Evolutionary conservation across 2,888 invertebrate species (phyloP).

Genomic region (Metalampra italica): DNA sequence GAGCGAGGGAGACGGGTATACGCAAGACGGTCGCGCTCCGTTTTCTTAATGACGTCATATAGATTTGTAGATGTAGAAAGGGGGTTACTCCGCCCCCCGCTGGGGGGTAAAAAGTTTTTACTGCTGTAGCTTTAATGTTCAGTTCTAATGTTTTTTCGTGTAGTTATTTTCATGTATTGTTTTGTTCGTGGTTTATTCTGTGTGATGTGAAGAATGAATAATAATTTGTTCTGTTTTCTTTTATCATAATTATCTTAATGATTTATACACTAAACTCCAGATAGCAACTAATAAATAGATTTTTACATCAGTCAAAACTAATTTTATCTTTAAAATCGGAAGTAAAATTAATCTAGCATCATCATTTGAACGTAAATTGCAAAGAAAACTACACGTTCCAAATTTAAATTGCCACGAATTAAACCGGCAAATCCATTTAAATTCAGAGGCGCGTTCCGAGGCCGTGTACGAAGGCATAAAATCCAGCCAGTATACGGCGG

Average conservation of each 20-base stretch:
- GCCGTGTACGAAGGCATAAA: constrained; percentile 31
- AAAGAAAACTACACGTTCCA: constrained; percentile 47
- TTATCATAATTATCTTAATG: too few relatives aligned
- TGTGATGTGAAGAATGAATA: not conserved
- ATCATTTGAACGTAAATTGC: not conserved
- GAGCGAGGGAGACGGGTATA: constrained; percentile 53
- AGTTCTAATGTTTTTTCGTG: constrained; percentile 36
- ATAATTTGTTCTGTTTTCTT: too few relatives aligned
- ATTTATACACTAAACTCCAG: too few relatives aligned
- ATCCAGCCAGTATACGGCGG: constrained; percentile 54
- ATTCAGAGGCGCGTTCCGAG: constrained; percentile 50
- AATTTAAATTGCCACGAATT: constrained; percentile 41
- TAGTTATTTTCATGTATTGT: not conserved
- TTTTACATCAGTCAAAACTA: too few relatives aligned
- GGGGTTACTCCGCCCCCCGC: constrained; percentile 35
- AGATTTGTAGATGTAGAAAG: constrained; percentile 70
- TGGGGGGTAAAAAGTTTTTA: constrained; percentile 58
- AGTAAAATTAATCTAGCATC: too few relatives aligned
- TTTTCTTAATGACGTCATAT: constrained; percentile 76
- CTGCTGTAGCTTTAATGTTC: constrained; percentile 53
- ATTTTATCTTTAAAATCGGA: too few relatives aligned
- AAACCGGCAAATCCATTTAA: constrained; percentile 54
- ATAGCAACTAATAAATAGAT: too few relatives aligned
- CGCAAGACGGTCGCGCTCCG: constrained; percentile 61
- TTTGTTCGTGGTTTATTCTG: not conserved